Evolutionary conservation across 2,797 vertebrate species (phyloP).

Genomic region (Melanotaenia pygmaea): DNA sequence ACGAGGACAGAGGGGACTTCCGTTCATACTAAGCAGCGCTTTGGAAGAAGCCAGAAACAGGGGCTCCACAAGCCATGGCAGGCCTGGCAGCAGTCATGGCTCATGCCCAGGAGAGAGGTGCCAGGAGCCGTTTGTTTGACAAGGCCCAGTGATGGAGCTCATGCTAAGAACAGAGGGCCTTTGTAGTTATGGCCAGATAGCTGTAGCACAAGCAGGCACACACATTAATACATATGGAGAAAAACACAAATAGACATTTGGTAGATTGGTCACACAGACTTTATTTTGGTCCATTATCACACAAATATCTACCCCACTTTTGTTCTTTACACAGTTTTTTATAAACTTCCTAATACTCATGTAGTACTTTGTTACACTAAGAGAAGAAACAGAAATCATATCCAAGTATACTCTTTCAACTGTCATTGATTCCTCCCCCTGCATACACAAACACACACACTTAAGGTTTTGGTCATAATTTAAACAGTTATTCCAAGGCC

Average conservation of each 20-base stretch:
- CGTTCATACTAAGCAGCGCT: slow-evolving; percentile 64
- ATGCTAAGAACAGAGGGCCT: slow-evolving; percentile 79
- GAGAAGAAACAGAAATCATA: neutral
- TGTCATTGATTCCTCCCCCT: slow-evolving; percentile 5
- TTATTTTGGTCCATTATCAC: slow-evolving; percentile 12
- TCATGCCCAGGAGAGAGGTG: slow-evolving; percentile 70
- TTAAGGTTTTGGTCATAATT: slow-evolving; percentile 66
- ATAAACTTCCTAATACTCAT: neutral
- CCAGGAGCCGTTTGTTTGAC: slow-evolving; percentile 79
- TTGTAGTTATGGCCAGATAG: slow-evolving; percentile 81
- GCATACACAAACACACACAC: slow-evolving; percentile 28
- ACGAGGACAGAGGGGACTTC: slow-evolving; percentile 76
- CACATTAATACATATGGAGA: slow-evolving; percentile 54
- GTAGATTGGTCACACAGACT: slow-evolving; percentile 6
- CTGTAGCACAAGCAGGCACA: slow-evolving; percentile 55
- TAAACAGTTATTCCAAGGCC: slow-evolving; percentile 77
- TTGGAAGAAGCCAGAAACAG: slow-evolving; percentile 73
- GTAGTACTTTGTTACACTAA: neutral
- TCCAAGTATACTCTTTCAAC: slow-evolving; percentile 16
- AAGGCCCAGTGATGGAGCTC: slow-evolving; percentile 79
- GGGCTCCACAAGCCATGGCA: slow-evolving; percentile 69
- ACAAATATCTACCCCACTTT: neutral
- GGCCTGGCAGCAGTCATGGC: slow-evolving; percentile 75
- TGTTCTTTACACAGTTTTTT: neutral
- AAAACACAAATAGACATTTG: slow-evolving; percentile 36